Evolutionary conservation across 2,888 invertebrate species (phyloP), one percentile per base, ranked within the genome.

Genomic region (Achlya flavicornis): DNA sequence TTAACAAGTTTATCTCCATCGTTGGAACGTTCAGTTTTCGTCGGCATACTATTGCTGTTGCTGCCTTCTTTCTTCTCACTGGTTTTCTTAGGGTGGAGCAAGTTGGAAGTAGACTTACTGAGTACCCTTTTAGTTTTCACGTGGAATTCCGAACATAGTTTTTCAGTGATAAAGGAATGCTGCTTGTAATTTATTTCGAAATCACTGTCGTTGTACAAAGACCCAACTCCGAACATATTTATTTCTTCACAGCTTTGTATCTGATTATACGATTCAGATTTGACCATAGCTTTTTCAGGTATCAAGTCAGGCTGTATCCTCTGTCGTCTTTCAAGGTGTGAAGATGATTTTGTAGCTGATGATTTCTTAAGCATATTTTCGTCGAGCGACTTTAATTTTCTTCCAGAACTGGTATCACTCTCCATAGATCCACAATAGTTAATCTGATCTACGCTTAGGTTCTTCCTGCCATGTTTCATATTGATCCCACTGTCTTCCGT

Each of bases 141-240:
- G 74, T 96, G 96, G 76, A 96, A 96, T 84, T 96, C 96, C 4
- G 95, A 95, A 84, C 95, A 96, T 38, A 96, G 87, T 75, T 96
- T 95, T 74, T 96, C 95, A 14, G 96, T 96, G 57, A 96, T 96
- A 71, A 94, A 96, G 0, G 96, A 96, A 75, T 95, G 95, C 63
- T 95, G 95, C 68, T 94, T 94, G 71, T 84, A 93, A 75, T 93
- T 93, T 10, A 94, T 92, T 88, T 93, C 93, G 63, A 93, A 95
- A 85, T 88, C 95, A 83, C 85, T 95, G 79, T 90, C 95, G 72
- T 92, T 95, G 87, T 89, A 95, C 76, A 95, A 74, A 83, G 95
- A 94, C 57, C 93, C 94, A 19, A 86, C 92, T 80, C 95, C 88
- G 84, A 95, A 89, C 95, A 94, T 87, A 82, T 93, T 94, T 12